Base-by-base conservation (phyloP, 2,797 vertebrate genomes). In the Acanthurus tractus region DNA sequence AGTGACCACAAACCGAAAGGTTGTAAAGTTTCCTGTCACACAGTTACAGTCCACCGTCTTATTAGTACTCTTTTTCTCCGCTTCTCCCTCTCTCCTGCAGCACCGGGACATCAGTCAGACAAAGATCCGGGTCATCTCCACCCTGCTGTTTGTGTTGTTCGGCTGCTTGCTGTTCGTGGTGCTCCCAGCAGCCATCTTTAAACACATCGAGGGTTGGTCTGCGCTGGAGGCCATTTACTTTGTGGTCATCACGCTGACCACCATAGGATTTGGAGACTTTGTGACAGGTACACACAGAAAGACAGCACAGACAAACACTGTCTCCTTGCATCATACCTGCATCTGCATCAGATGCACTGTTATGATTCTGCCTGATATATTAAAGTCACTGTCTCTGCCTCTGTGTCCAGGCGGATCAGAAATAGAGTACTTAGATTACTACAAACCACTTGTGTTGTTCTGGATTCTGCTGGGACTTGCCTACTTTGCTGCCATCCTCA, bases 401-500 rank as follows among this genome's bases (percentile, higher is more conserved):
- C 6, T 58, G 8, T 64, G 44, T 90, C 42, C 84, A 98, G 98
- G 97, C 38, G 97, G 97, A 2, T 97, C 97, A 4, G 97, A 99
- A 78, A 96, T 98, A 63, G 96, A 98, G 50, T 99, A 99, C 62
- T 84, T 97, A 74, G 97, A 98, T 89, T 97, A 97, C 89, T 99
- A 99, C 57, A 99, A 99, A 83, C 98, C 98, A 8, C 94, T 97
- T 2, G 98, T 99, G 23, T 99, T 97, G 98, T 99, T 99, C 83
- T 99, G 98, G 98, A 99, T 99, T 86, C 95, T 99, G 40, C 97
- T 99, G 36, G 98, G 98, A 0, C 95, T 99, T 46, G 98, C 98
- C 49, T 99, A 99, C 92, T 99, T 99, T 73, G 98, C 98, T 70
- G 98, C 98, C 74, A 97, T 99, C 74, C 96, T 99, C 86, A 99